phyloP scores from a whole-genome alignment of 2,113 vertebrate genomes.

The Ptilorrhoa leucosticta region DNA sequence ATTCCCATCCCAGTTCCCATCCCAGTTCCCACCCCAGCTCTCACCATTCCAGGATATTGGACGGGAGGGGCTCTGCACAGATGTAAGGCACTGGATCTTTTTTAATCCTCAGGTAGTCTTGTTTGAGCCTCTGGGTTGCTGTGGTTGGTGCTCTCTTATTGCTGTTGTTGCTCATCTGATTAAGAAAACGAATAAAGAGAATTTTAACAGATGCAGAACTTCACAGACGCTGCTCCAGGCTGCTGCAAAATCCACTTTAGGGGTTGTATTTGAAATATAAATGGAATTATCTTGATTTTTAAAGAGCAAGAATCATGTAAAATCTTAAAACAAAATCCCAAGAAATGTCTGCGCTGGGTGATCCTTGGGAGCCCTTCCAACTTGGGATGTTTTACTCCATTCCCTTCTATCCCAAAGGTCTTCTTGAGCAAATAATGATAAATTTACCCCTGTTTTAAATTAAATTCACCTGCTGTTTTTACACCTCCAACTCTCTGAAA shows the following conservation, averaged over 20 bases:
- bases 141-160: conserved; percentile 95
- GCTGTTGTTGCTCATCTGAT: conserved; percentile 92
- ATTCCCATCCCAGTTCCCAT: neutral
- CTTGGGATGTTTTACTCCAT: neutral
- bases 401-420: neutral
- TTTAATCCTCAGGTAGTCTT: conserved; percentile 98
- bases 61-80: conserved; percentile 95
- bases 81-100: conserved; percentile 99
- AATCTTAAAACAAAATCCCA: neutral
- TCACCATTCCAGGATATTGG: conserved; percentile 97
- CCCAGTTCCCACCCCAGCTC: neutral
- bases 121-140: conserved; percentile 94
- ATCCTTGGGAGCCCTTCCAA: neutral
- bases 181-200: neutral
- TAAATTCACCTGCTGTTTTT: neutral
- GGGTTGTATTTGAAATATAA: neutral
- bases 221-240: neutral
- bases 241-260: too few species aligned
- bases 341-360: neutral
- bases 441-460: neutral
- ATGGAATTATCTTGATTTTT: neutral
- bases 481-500: neutral
- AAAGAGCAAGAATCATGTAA: neutral
- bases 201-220: rapidly evolving
- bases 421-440: neutral